These are phyloP conservation scores for Panagrolaimus sp. DNA, from an alignment of 1,140 invertebrate species.

Conservation along the genomic window DNA sequence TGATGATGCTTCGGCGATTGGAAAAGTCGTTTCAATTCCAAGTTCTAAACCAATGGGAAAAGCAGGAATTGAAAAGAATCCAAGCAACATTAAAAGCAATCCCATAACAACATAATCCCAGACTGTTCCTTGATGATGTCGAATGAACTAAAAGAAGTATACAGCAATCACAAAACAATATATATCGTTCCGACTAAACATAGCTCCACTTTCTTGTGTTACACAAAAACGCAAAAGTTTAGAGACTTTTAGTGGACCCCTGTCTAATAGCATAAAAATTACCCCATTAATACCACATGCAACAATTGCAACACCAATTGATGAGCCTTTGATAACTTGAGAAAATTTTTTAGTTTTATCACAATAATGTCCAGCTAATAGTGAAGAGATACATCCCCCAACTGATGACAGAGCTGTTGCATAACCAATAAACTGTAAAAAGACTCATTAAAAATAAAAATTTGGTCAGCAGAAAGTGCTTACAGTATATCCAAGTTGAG, in stretches of 20 bases:
- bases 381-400: slow-evolving; percentile 30
- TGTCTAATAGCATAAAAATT: no score
- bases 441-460: not conserved
- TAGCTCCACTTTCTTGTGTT: no score
- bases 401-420: slow-evolving; percentile 37
- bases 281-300: slow-evolving; percentile 29
- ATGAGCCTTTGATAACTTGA: slow-evolving; percentile 40
- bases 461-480: slow-evolving; percentile 17
- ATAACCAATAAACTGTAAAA: slow-evolving; percentile 29
- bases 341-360: slow-evolving; percentile 42
- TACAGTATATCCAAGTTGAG: slow-evolving; percentile 27
- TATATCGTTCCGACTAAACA: no score
- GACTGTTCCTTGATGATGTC: slow-evolving; percentile 14
- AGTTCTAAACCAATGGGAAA: slow-evolving; percentile 43
- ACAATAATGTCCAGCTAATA: slow-evolving; percentile 34
- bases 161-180: not conserved
- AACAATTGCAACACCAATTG: slow-evolving; percentile 39
- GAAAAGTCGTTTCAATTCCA: slow-evolving; percentile 47
- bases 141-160: slow-evolving; percentile 35
- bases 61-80: slow-evolving; percentile 45
- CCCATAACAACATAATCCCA: slow-evolving; percentile 27
- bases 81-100: slow-evolving; percentile 28
- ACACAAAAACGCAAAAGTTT: no score
- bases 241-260: no score
- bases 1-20: slow-evolving; percentile 32